Conservation (phyloP, 2,888 invertebrate genomes). For the Oxytorus armatus region DNA sequence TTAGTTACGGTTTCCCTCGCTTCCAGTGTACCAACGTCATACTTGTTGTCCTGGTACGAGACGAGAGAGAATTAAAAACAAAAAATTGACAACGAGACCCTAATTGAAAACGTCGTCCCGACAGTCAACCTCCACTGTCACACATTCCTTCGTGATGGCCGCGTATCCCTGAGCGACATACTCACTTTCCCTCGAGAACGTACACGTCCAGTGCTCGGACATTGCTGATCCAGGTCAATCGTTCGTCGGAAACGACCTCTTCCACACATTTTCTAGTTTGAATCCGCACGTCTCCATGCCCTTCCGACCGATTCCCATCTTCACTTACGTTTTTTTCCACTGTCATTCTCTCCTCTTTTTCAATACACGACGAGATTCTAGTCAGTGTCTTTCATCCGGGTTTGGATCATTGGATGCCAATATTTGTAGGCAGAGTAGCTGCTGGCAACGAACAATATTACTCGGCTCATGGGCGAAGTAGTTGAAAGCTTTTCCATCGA, state of each 20-base stretch:
- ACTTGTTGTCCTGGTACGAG: too few species aligned
- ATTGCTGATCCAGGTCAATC: conserved; percentile 36
- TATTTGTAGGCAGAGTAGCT: too few species aligned
- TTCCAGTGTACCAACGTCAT: background rate
- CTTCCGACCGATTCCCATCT: too few species aligned
- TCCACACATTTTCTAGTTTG: conserved; percentile 7
- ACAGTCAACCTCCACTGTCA: conserved; percentile 21
- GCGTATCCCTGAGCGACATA: conserved; percentile 9
- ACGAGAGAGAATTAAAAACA: background rate
- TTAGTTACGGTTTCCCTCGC: conserved; percentile 9
- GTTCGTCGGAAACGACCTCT: conserved; percentile 21
- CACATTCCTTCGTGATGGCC: conserved; percentile 15
- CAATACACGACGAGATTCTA: too few species aligned
- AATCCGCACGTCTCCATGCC: background rate
- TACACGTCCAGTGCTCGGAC: conserved; percentile 18
- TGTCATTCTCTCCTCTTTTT: too few species aligned
- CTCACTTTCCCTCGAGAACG: conserved; percentile 27
- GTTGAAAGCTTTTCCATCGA: conserved; percentile 44
- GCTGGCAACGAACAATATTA: too few species aligned
- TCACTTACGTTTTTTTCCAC: too few species aligned
- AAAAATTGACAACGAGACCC: background rate
- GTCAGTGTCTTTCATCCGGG: too few species aligned
- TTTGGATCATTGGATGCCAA: background rate
- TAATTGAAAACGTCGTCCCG: conserved; percentile 31
- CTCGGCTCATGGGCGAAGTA: conserved; percentile 6